Evolutionary conservation across 2,797 vertebrate species (phyloP).

Genomic region (Chanos chanos): DNA sequence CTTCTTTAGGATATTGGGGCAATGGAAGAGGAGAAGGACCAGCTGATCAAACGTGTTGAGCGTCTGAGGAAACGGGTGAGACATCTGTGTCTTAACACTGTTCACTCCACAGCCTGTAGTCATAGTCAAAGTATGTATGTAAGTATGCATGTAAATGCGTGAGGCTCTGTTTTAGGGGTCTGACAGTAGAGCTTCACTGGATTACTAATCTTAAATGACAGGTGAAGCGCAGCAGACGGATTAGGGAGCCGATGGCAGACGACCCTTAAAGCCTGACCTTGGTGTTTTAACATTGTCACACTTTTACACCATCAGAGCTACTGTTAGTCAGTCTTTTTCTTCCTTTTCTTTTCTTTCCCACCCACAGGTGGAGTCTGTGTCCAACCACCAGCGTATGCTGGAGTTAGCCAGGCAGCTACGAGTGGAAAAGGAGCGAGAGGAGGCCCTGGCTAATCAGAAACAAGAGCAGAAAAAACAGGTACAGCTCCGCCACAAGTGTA

Average conservation of each 20-base stretch:
- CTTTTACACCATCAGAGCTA: background rate
- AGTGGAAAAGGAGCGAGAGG: constrained; percentile 92
- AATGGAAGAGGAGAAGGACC: constrained; percentile 98
- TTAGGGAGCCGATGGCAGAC: too few species aligned
- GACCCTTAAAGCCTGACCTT: too few species aligned
- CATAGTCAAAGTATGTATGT: too few species aligned
- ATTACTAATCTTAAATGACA: too few species aligned
- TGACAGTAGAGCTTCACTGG: too few species aligned
- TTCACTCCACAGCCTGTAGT: too few species aligned
- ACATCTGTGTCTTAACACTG: constrained; percentile 22
- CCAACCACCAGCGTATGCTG: constrained; percentile 93
- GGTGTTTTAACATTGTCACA: too few species aligned
- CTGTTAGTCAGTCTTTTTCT: background rate
- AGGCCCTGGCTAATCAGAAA: constrained; percentile 87
- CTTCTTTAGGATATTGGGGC: constrained; percentile 84
- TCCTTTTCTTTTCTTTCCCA: constrained; percentile 56
- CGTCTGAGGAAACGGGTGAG: constrained; percentile 93
- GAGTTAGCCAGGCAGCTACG: constrained; percentile 91
- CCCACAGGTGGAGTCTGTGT: constrained; percentile 97
- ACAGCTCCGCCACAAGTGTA: too few species aligned
- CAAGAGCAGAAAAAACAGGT: constrained; percentile 98
- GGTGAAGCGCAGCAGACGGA: too few species aligned
- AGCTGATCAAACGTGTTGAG: constrained; percentile 92
- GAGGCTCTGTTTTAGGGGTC: too few species aligned
- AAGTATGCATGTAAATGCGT: too few species aligned